phyloP scores from a whole-genome alignment of 2,113 vertebrate species.

The Macroglossus sobrinus region DNA sequence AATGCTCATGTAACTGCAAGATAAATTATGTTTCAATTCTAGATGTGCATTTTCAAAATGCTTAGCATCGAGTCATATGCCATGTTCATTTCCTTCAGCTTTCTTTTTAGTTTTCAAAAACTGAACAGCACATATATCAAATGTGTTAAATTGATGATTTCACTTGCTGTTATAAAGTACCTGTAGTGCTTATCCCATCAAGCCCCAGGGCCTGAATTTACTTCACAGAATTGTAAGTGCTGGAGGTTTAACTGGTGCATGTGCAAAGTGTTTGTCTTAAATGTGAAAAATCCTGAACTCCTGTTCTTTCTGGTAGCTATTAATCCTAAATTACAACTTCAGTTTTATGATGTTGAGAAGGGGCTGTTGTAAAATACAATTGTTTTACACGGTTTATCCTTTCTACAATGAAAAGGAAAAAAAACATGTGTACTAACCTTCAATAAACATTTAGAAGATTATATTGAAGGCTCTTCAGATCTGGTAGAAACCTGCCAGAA shows the following conservation, averaged over 20 bases:
- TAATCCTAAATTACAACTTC: slow-evolving; percentile 67
- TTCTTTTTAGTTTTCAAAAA: slow-evolving; percentile 60
- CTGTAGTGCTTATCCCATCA: slow-evolving; percentile 53
- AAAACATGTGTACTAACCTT: slow-evolving; percentile 56
- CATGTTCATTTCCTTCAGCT: slow-evolving; percentile 53
- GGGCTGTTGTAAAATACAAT: slow-evolving; percentile 63
- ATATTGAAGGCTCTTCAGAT: slow-evolving; percentile 54
- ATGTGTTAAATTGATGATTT: slow-evolving; percentile 69
- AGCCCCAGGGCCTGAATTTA: slow-evolving; percentile 67
- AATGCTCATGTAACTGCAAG: slow-evolving; percentile 31
- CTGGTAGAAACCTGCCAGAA: slow-evolving; percentile 47
- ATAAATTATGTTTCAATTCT: slow-evolving; percentile 61
- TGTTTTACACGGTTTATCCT: slow-evolving; percentile 63
- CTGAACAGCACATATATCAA: slow-evolving; percentile 60
- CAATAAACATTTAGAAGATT: slow-evolving; percentile 73
- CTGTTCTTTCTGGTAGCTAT: slow-evolving; percentile 44
- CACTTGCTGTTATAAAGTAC: slow-evolving; percentile 64
- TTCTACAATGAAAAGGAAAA: slow-evolving; percentile 66
- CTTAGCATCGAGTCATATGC: slow-evolving; percentile 19
- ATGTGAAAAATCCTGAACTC: slow-evolving; percentile 58
- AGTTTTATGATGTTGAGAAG: slow-evolving; percentile 51
- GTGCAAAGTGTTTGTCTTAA: slow-evolving; percentile 70
- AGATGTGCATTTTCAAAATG: slow-evolving; percentile 60
- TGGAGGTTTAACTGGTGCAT: slow-evolving; percentile 59
- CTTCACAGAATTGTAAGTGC: slow-evolving; percentile 60